Evolutionary conservation across 2,797 vertebrate genomes (phyloP).

Genomic region (Sorex maritimensis): DNA sequence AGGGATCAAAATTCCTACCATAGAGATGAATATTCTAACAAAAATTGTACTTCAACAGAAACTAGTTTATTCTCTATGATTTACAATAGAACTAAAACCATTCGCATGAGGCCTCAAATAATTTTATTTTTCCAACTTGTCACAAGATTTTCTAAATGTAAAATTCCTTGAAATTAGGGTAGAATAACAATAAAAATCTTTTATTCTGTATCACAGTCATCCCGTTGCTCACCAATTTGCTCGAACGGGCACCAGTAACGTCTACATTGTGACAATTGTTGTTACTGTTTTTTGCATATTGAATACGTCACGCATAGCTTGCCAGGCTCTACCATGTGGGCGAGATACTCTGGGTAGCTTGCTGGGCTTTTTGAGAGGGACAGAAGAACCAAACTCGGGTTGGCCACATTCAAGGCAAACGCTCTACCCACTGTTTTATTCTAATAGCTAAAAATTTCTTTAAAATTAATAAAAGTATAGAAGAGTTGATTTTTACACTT

Average conservation of each 20-base stretch:
- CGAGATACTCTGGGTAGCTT: too few relatives aligned
- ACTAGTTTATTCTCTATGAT: background rate
- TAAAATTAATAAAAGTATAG: background rate
- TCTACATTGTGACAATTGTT: too few relatives aligned
- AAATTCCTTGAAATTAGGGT: background rate
- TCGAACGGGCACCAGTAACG: too few relatives aligned
- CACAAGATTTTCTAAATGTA: background rate
- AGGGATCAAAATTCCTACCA: background rate
- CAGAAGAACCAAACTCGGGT: too few relatives aligned
- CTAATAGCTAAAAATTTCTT: constrained; percentile 23
- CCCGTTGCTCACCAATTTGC: too few relatives aligned
- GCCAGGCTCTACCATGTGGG: too few relatives aligned
- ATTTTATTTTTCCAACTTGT: background rate
- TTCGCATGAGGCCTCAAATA: background rate
- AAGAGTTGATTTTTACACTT: background rate
- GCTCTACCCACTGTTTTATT: background rate
- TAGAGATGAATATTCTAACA: background rate
- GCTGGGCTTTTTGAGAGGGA: too few relatives aligned
- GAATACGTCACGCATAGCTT: too few relatives aligned
- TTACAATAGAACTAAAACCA: background rate
- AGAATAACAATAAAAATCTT: background rate
- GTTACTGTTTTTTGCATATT: too few relatives aligned
- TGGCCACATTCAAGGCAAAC: too few relatives aligned
- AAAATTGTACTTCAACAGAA: background rate
- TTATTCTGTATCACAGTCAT: too few relatives aligned